Evolutionary conservation across 2,888 invertebrate genomes (phyloP), one percentile per base, ranked within the genome.

Genomic region (Megalurothrips usitatus): DNA sequence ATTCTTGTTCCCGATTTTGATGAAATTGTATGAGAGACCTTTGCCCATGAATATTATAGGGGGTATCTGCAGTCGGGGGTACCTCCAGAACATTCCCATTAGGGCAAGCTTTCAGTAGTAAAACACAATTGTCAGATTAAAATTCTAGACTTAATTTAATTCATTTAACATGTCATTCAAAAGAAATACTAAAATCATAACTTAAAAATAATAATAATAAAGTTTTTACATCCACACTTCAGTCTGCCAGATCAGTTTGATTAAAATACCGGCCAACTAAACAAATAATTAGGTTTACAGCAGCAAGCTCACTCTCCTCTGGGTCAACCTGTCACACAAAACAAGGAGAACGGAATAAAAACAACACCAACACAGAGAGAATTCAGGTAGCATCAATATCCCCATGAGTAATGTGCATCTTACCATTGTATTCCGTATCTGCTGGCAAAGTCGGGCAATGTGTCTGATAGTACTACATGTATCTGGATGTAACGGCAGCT

Each of bases 211-310:
- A 49, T 11, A 49, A 49, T 9, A 49, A 49, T 49, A 11, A 49
- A 43, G 58, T 58, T 1, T n/a, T 19, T 14, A 58, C 11, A 58
- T 58, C n/a, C 0, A 17, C 17, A n/a, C 17, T 58, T 58, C 52
- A 75, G 84, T 94, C 94, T 47, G 91, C 92, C 85, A 95, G 88
- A 87, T 95, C 95, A 83, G 90, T 88, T 86, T 95, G 94, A 83
- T 91, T 90, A 87, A 93, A 95, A 87, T 93, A 94, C 84, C 91
- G 89, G 75, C 92, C 90, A 79, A 94, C 91, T 83, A 95, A 87
- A 86, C 94, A 94, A 85, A 95, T 93, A 84, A 93, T 91, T 80
- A 94, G 88, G 87, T 94, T 94, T 75, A 93, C 86, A 12, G 92
- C 90, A 79, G 88, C 87, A 79, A 89, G 89, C 78, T 88, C 86